Conservation (phyloP, 1,140 invertebrate genomes). For the Protaetia brevitarsis region DNA sequence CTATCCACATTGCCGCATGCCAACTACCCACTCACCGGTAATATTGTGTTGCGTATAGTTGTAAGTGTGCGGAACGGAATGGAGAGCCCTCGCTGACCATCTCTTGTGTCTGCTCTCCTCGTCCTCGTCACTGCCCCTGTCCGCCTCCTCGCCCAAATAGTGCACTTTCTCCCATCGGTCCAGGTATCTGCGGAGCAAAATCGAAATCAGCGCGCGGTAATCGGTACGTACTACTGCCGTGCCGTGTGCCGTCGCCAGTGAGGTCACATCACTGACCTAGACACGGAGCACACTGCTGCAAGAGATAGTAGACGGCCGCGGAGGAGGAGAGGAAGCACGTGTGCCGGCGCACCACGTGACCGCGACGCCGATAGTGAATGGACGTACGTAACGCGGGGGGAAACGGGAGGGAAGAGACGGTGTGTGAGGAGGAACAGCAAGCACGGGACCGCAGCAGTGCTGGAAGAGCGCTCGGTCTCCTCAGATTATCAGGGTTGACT, state of each 20-base stretch:
- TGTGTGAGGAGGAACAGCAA: slow-evolving; percentile 3
- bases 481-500: slow-evolving; percentile 3
- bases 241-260: not conserved
- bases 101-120: slow-evolving; percentile 69
- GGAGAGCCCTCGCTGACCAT: slow-evolving; percentile 64
- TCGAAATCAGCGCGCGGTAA: slow-evolving; percentile 15
- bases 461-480: slow-evolving; percentile 6
- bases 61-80: slow-evolving; percentile 75
- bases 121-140: slow-evolving; percentile 71
- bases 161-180: slow-evolving; percentile 83
- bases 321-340: slow-evolving; percentile 26
- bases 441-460: slow-evolving; percentile 9
- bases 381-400: slow-evolving; percentile 23
- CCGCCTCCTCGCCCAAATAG: slow-evolving; percentile 77
- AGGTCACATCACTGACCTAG: slow-evolving; percentile 30
- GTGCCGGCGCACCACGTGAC: slow-evolving; percentile 36
- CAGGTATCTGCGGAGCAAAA: slow-evolving; percentile 61
- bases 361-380: slow-evolving; percentile 25
- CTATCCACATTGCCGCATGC: not conserved
- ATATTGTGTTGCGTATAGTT: slow-evolving; percentile 82
- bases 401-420: not conserved
- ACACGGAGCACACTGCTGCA: slow-evolving; percentile 25
- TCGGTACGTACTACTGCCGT: too few relatives aligned
- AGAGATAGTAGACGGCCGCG: not conserved
- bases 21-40: slow-evolving; percentile 56